These are phyloP conservation scores for Ramazzottius varieornatus DNA, from an alignment of 2,888 invertebrate species.

Conservation along the genomic window DNA sequence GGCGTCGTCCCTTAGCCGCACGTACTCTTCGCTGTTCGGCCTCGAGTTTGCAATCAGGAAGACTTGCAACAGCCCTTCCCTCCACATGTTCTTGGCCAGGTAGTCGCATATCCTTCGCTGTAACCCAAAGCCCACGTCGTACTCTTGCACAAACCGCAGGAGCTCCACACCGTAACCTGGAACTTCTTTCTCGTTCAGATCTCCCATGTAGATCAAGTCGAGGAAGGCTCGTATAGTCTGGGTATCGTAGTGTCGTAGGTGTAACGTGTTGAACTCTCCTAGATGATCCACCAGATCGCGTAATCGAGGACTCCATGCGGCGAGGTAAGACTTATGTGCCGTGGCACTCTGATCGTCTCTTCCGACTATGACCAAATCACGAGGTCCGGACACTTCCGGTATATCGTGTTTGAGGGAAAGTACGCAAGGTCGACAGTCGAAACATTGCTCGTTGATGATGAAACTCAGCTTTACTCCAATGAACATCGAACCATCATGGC, in stretches of 20 bases:
- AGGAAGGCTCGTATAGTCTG: not conserved
- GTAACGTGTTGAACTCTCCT: not conserved
- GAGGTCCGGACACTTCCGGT: too few species aligned
- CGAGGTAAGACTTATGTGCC: not conserved
- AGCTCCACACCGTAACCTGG: not conserved
- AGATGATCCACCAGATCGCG: not conserved
- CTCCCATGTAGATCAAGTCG: not conserved
- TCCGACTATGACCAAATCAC: not conserved
- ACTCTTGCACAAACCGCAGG: not conserved
- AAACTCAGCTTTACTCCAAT: not conserved
- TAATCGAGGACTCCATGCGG: not conserved
- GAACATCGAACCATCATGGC: not conserved
- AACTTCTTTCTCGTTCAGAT: not conserved
- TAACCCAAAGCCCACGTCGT: not conserved
- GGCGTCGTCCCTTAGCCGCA: not conserved
- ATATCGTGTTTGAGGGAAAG: not conserved
- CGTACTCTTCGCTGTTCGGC: not conserved
- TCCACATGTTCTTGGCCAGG: not conserved
- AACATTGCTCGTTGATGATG: not conserved
- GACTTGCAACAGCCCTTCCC: not conserved
- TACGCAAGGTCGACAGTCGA: not conserved
- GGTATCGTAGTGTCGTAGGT: not conserved
- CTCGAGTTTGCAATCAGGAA: not conserved
- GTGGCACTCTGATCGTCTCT: not conserved
- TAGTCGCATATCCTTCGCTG: not conserved